phyloP scores from a whole-genome alignment of 1,140 invertebrate genomes.

The Aphidius ervi region DNA sequence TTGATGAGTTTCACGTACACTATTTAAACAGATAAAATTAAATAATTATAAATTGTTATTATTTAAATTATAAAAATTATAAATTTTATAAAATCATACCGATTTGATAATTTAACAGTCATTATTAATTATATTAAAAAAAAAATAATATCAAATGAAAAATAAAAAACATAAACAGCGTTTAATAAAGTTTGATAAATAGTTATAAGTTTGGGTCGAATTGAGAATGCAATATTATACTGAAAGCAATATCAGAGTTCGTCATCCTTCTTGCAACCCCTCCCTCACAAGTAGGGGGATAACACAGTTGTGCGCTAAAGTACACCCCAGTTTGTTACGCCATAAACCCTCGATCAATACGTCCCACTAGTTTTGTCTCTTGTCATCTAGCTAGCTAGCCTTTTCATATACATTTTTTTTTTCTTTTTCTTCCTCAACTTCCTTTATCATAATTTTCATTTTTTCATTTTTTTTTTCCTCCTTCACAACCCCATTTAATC shows the following conservation, averaged over 20 bases:
- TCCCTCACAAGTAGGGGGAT: slow-evolving; percentile 7
- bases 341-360: slow-evolving; percentile 45
- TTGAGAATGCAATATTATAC: too few relatives aligned
- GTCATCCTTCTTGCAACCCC: background rate
- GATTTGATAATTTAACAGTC: slow-evolving; percentile 47
- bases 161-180: too few relatives aligned
- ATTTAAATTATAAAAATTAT: slow-evolving; percentile 5
- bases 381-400: background rate
- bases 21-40: slow-evolving; percentile 49
- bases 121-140: slow-evolving; percentile 24
- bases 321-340: slow-evolving; percentile 31
- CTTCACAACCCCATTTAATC: too few relatives aligned
- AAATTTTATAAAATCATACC: slow-evolving; percentile 30
- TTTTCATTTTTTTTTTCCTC: background rate
- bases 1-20: slow-evolving; percentile 91
- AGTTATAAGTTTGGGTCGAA: too few relatives aligned
- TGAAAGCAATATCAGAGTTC: too few relatives aligned
- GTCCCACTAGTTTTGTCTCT: slow-evolving; percentile 48
- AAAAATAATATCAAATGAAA: too few relatives aligned
- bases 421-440: too few relatives aligned
- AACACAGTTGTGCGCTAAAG: slow-evolving; percentile 28
- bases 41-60: background rate
- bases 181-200: too few relatives aligned
- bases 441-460: background rate
- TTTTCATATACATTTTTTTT: too few relatives aligned